Evolutionary conservation across 1,140 invertebrate genomes (phyloP).

Genomic region (Conopomorpha cramerella): DNA sequence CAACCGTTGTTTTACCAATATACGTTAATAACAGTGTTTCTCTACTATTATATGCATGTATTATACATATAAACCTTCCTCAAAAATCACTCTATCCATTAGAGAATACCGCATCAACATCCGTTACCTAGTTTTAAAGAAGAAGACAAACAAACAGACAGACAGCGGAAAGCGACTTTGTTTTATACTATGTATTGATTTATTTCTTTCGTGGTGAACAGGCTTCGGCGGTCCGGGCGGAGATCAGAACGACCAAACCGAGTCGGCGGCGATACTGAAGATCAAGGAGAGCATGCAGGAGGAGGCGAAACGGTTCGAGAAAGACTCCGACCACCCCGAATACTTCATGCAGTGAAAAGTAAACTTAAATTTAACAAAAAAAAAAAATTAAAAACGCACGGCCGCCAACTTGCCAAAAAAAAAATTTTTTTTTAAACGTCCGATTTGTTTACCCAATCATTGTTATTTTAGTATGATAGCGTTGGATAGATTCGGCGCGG

Average conservation of each 20-base stretch:
- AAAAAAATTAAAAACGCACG: not conserved
- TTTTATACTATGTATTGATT: slow-evolving; percentile 2
- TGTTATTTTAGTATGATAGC: too few species aligned
- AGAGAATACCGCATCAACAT: too few species aligned
- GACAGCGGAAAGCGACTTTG: too few species aligned
- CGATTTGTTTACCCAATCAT: too few species aligned
- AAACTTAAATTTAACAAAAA: slow-evolving; percentile 9
- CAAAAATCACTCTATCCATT: too few species aligned
- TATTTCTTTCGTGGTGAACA: slow-evolving; percentile 13
- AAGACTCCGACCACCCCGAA: slow-evolving; percentile 95
- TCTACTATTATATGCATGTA: too few species aligned
- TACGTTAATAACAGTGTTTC: too few species aligned
- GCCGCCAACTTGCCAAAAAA: slow-evolving; percentile 12
- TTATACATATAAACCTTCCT: too few species aligned
- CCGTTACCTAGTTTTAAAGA: too few species aligned
- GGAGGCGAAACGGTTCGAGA: slow-evolving; percentile 99
- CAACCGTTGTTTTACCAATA: too few species aligned
- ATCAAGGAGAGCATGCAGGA: slow-evolving; percentile 99
- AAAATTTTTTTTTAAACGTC: slow-evolving; percentile 1
- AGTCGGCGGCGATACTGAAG: slow-evolving; percentile 98
- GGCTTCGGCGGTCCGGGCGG: slow-evolving; percentile 60
- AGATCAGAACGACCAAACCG: slow-evolving; percentile 88
- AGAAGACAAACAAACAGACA: too few species aligned
- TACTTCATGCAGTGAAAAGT: slow-evolving; percentile 96
- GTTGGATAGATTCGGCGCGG: too few species aligned